phyloP scores from a whole-genome alignment of 2,888 invertebrate genomes.

The Ophion ellenae region DNA sequence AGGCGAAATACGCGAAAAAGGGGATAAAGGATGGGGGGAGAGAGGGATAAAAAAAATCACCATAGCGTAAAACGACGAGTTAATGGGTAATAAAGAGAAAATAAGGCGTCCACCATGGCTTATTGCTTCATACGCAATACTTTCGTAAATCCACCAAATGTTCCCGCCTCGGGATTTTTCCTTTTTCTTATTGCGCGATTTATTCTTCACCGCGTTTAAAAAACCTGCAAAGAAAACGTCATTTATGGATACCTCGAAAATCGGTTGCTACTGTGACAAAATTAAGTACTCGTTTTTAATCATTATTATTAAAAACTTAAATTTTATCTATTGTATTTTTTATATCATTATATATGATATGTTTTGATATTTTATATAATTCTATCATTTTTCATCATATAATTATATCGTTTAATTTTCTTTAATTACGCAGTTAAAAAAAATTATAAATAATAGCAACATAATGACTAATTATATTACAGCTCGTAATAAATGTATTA shows the following conservation, averaged over 20 bases:
- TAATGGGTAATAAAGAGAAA: slow-evolving; percentile 27
- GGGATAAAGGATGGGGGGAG: background rate
- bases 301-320: no score
- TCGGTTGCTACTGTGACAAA: no score
- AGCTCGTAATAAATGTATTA: no score
- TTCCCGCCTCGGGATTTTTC: background rate
- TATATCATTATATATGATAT: no score
- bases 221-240: background rate
- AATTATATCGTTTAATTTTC: no score
- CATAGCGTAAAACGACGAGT: background rate
- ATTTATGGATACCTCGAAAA: background rate
- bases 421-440: no score
- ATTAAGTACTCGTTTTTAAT: no score
- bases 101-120: slow-evolving; percentile 4
- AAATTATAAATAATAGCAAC: no score
- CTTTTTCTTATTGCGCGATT: slow-evolving; percentile 8
- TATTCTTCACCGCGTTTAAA: slow-evolving; percentile 2
- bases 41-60: background rate
- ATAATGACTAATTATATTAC: no score
- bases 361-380: no score
- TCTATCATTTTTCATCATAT: no score
- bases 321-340: no score
- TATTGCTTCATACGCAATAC: slow-evolving; percentile 22
- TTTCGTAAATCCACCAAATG: slow-evolving; percentile 35
- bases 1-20: background rate